Evolutionary conservation across 2,888 invertebrate genomes (phyloP).

Genomic region (Drosophila aldrichi): DNA sequence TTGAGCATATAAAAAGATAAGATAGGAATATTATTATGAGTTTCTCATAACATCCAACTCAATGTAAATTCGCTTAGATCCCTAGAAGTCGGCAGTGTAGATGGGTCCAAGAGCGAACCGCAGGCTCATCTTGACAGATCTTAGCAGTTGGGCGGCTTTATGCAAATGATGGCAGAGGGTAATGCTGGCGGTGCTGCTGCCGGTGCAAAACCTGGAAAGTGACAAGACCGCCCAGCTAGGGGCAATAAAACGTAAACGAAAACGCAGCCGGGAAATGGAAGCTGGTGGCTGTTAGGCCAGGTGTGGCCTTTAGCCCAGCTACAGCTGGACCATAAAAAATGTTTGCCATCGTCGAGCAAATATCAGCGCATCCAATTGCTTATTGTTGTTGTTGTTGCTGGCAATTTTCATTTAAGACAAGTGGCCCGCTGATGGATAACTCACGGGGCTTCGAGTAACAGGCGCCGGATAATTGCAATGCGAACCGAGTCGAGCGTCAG

Average conservation of each 20-base stretch:
- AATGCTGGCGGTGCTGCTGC: conserved; percentile 4
- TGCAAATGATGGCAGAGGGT: conserved; percentile 46
- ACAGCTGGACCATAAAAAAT: conserved; percentile 30
- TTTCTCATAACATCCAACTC: too few relatives aligned
- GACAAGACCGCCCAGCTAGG: conserved; percentile 32
- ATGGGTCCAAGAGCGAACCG: conserved; percentile 13
- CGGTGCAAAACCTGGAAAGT: conserved; percentile 12
- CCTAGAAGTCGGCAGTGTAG: not conserved
- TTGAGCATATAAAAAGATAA: not conserved
- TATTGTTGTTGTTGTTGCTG: conserved; percentile 17
- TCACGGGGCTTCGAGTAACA: conserved; percentile 44
- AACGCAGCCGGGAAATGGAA: conserved; percentile 5
- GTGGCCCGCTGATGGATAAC: conserved; percentile 67
- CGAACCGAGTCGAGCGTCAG: conserved; percentile 25
- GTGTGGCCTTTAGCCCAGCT: conserved; percentile 18
- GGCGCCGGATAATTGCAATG: conserved; percentile 66
- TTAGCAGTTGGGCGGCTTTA: conserved; percentile 27
- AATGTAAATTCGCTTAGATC: not conserved
- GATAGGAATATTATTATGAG: not conserved
- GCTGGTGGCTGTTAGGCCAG: conserved; percentile 7
- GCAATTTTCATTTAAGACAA: conserved; percentile 63
- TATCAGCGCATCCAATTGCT: conserved; percentile 48
- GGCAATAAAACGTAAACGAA: conserved; percentile 33
- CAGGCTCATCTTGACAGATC: conserved; percentile 32
- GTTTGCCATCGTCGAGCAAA: conserved; percentile 40